Evolutionary conservation across 1,140 invertebrate species (phyloP), one percentile per base, ranked within the genome.

Genomic region (Danaus melanippus): DNA sequence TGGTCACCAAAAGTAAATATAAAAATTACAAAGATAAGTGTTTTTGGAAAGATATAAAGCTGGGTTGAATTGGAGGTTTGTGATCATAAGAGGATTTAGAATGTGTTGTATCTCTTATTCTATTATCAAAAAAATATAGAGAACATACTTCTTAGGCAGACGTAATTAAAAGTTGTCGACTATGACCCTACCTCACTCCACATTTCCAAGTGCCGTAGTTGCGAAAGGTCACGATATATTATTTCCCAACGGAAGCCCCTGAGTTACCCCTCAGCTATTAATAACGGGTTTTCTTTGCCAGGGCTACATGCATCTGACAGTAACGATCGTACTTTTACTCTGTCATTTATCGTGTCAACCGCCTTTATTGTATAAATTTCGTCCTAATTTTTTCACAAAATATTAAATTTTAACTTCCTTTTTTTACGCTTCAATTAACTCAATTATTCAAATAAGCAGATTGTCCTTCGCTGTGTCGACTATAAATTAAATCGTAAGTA

Each of bases 271-370:
- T 42, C 40, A 51, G 73, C 77, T 76, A 81, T 81, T 81, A 81
- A 81, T 81, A 81, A 81, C 64, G 64, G 66, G 62, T 69, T 71
- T 76, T 68, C 69, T 74, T 81, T 76, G 70, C 74, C 64, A 67
- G 65, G 56, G 63, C 59, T 77, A 74, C 71, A 70, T 79, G 76
- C 71, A 71, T 71, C 66, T 81, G 78, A 81, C 78, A 79, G 67
- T 79, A 81, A 79, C 76, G 78, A 79, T 73, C 74, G 69, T 63
- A 75, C 71, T 80, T 74, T 71, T 76, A 75, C 71, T 71, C 58
- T 69, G 66, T 73, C 74, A 75, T 76, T 79, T 79, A 70, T 76
- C 65, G 65, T 64, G 66, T 65, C 60, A 58, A 58, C 63, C 60
- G 62, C 48, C 64, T 71, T 71, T 69, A 62, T 69, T 72, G 69